These are phyloP conservation scores for Acrobasis repandana DNA, from an alignment of 2,888 invertebrate species.

Conservation along the genomic window DNA sequence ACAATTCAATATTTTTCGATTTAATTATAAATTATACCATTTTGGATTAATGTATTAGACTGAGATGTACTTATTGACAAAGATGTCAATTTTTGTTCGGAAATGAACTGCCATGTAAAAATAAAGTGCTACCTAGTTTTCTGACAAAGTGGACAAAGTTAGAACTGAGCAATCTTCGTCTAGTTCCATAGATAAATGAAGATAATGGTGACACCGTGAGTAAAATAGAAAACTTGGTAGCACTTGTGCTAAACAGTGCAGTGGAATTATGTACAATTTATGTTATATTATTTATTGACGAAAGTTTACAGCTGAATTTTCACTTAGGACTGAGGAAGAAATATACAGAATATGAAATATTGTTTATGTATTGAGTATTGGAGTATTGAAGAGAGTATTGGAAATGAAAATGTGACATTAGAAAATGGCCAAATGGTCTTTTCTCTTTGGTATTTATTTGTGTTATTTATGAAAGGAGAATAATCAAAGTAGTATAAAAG, in stretches of 20 bases:
- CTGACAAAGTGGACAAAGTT: background rate
- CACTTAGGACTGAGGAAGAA: too few species aligned
- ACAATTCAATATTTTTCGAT: slow-evolving; percentile 8
- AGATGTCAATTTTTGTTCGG: background rate
- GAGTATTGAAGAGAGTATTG: too few species aligned
- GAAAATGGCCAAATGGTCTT: too few species aligned
- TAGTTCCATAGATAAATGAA: background rate
- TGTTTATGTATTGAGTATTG: too few species aligned
- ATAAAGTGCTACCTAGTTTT: background rate
- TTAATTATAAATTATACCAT: background rate
- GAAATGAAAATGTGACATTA: too few species aligned
- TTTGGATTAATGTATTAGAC: slow-evolving; percentile 11
- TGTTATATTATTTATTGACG: too few species aligned
- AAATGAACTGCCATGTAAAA: background rate
- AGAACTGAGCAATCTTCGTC: background rate
- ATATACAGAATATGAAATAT: too few species aligned
- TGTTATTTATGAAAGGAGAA: too few species aligned
- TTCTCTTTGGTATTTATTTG: too few species aligned
- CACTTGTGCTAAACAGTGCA: background rate
- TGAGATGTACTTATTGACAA: slow-evolving; percentile 4
- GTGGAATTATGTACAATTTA: background rate
- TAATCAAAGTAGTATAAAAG: too few species aligned
- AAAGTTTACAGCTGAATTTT: too few species aligned
- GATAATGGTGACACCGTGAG: background rate
- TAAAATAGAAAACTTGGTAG: background rate